Evolutionary conservation across 2,888 invertebrate species (phyloP).

Genomic region (Drosophila borealis): DNA sequence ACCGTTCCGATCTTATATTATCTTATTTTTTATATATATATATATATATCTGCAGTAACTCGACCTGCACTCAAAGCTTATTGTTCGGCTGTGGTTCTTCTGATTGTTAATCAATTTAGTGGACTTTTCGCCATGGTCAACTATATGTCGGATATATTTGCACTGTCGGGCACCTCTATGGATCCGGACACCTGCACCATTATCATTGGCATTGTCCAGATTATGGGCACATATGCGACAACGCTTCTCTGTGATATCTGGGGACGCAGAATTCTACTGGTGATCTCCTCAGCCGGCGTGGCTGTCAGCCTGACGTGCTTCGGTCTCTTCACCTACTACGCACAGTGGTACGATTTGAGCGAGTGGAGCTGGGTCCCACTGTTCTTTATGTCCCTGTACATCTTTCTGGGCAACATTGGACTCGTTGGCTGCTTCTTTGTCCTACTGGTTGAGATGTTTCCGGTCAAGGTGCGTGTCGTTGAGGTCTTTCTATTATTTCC

Average conservation of each 20-base stretch:
- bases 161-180: constrained; percentile 71
- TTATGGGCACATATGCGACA: constrained; percentile 76
- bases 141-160: constrained; percentile 83
- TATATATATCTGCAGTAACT: constrained; percentile 59
- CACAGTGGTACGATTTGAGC: constrained; percentile 49
- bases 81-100: constrained; percentile 61
- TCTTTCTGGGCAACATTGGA: constrained; percentile 81
- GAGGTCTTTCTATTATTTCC: background rate
- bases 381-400: constrained; percentile 75
- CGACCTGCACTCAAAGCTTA: constrained; percentile 70
- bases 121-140: constrained; percentile 81
- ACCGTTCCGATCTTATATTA: no score
- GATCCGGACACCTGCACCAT: constrained; percentile 81
- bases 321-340: constrained; percentile 72
- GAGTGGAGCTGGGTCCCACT: constrained; percentile 79
- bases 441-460: constrained; percentile 82
- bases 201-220: constrained; percentile 79
- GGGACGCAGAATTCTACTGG: constrained; percentile 79
- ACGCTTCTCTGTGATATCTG: constrained; percentile 78
- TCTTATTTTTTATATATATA: background rate
- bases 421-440: constrained; percentile 81
- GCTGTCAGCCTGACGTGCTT: constrained; percentile 70
- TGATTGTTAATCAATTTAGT: constrained; percentile 78
- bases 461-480: constrained; percentile 72
- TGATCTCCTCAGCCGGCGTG: constrained; percentile 76